Evolutionary conservation across 2,113 vertebrate genomes (phyloP).

Genomic region (Jaculus jaculus): DNA sequence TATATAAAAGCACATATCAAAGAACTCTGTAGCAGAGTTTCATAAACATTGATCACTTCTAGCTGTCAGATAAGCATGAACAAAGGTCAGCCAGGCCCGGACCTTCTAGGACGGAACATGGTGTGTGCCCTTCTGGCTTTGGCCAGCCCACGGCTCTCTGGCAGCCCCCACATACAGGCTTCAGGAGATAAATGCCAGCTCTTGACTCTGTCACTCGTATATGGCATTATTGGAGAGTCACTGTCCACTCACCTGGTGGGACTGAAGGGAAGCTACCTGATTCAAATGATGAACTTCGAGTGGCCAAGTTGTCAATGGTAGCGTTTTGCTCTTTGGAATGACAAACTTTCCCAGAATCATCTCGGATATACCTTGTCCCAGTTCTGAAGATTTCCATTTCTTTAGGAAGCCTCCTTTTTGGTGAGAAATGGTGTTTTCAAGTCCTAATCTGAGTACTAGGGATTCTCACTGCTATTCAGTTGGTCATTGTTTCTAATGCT

Average conservation of each 20-base stretch:
- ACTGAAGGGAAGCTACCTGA: neutral
- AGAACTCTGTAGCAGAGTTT: conserved; percentile 18
- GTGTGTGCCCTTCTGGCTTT: neutral
- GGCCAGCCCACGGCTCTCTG: neutral
- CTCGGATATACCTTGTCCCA: neutral
- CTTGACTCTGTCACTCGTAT: neutral
- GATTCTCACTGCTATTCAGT: neutral
- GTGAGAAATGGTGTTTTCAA: neutral
- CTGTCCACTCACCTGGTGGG: neutral
- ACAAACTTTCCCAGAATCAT: neutral
- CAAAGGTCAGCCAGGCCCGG: neutral
- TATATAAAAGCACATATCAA: conserved; percentile 60
- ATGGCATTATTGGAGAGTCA: neutral
- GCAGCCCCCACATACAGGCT: neutral
- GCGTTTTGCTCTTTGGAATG: neutral
- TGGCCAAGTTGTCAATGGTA: neutral
- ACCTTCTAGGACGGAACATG: neutral
- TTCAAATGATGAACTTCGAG: neutral
- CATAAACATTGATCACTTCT: conserved; percentile 45
- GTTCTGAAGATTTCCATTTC: neutral
- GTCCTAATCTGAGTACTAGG: neutral
- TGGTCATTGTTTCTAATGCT: neutral
- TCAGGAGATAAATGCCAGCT: neutral
- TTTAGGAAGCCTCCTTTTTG: neutral
- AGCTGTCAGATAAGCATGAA: neutral